phyloP scores from a whole-genome alignment of 2,888 invertebrate species.

The Phorcus lineatus region DNA sequence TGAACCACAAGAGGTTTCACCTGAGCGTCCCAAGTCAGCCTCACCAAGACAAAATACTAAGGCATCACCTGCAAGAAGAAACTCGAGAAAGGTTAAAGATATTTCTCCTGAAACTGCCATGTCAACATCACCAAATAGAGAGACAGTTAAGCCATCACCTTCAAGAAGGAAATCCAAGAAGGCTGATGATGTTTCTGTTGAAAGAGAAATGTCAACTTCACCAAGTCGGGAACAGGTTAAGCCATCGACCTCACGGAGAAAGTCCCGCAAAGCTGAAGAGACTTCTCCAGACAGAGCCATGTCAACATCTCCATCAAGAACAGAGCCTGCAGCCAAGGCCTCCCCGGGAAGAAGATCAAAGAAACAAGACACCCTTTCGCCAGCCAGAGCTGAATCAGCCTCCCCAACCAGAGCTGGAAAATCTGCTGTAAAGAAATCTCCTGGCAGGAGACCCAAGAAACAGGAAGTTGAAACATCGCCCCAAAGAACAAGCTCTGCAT shows the following conservation, averaged over 20 bases:
- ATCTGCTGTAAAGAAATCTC: neutral
- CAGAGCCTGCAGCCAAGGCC: neutral
- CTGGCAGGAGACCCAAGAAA: neutral
- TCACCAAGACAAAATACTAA: neutral
- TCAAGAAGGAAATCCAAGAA: neutral
- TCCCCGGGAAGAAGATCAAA: neutral
- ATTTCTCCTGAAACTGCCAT: constrained; percentile 28
- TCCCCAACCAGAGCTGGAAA: neutral
- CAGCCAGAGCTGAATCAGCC: neutral
- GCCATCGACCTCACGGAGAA: neutral
- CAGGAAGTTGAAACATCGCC: neutral
- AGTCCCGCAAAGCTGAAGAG: neutral
- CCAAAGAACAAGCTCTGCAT: neutral
- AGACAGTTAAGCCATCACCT: neutral
- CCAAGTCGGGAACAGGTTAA: neutral
- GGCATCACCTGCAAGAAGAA: constrained; percentile 18
- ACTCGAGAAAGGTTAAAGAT: neutral
- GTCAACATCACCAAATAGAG: neutral
- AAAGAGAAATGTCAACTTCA: neutral
- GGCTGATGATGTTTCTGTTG: neutral
- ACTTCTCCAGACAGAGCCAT: neutral
- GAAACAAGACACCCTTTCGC: neutral
- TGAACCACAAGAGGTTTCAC: neutral
- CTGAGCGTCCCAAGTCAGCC: neutral
- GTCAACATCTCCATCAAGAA: neutral